Evolutionary conservation across 2,888 invertebrate species (phyloP), one percentile per base, ranked within the genome.

Genomic region (Celastrina argiolus): DNA sequence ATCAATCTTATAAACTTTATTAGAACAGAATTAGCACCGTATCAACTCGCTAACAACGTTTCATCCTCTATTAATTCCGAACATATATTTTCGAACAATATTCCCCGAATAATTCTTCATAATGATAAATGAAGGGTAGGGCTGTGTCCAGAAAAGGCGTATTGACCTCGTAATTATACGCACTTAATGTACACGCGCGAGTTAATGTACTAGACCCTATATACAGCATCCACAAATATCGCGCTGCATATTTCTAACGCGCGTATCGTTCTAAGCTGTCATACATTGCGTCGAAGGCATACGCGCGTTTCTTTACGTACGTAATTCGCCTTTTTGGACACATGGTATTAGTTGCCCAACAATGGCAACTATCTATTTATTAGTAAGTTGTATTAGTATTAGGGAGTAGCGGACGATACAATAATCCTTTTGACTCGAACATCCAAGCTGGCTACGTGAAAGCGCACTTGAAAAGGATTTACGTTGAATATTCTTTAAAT

Each of bases 401-500:
- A 51, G 51, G 14, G 22, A 14, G 18, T 56, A 28, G 16, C 31
- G 6, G 58, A 58, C 58, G 58, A 34, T 39, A 61, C 39, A 36
- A 61, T 39, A 61, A 61, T 39, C 39, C 61, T 61, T 22, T 39
- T 5, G 36, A n/a, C 56, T 36, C 18, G 4, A 39, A 39, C 61
- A 12, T 34, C 31, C 31, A 61, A 61, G 61, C 39, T 36, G 14
- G 22, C 36, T 61, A 26, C 14, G 36, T 34, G 59, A 18, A 36
- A 12, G 39, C 39, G 36, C 14, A 12, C 22, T 61, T 36, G 26
- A 22, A 61, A 61, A 39, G 36, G 36, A 61, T 61, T 61, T 61
- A 61, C 22, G 61, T 61, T 61, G 36, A 36, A 61, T 51, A 26
- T 39, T 36, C 34, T 39, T 36, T 59, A n/a, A n/a, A n/a, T 36